phyloP scores from a whole-genome alignment of 2,797 vertebrate species.

The Syngnathus acus region DNA sequence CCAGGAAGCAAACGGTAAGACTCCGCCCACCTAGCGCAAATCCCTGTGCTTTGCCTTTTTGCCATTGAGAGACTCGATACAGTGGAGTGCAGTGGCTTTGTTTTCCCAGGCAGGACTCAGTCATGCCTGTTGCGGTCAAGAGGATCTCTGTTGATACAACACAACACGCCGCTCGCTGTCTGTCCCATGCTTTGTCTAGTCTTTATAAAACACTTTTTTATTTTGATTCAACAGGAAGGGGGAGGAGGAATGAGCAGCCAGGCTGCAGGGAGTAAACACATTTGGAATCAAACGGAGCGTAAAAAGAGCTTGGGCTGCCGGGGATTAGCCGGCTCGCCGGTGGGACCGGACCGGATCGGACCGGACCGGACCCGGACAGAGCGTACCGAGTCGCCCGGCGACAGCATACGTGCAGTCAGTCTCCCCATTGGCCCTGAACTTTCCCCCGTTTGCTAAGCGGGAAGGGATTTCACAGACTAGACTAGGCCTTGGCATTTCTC shows the following conservation, averaged over 20 bases:
- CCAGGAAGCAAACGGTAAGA: background rate
- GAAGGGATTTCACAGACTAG: background rate
- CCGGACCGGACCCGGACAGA: background rate
- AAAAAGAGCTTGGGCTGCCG: constrained; percentile 4
- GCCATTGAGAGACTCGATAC: background rate
- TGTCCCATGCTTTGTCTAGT: constrained; percentile 4
- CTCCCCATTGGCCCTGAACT: constrained; percentile 3
- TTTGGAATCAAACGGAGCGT: constrained; percentile 4
- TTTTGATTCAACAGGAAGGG: background rate
- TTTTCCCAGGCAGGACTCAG: background rate
- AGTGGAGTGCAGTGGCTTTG: background rate
- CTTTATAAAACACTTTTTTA: background rate
- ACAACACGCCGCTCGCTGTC: too few relatives aligned
- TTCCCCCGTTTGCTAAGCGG: background rate
- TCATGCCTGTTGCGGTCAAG: constrained; percentile 7
- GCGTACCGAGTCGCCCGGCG: background rate
- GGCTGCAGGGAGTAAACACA: constrained; percentile 6
- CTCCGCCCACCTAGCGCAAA: background rate
- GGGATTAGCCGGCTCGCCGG: background rate
- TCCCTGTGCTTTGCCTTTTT: background rate
- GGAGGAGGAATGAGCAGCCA: background rate
- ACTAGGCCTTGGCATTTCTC: constrained; percentile 2
- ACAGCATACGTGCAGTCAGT: background rate
- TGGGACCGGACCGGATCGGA: background rate
- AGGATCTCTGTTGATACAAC: constrained; percentile 8